Evolutionary conservation across 2,113 vertebrate species (phyloP).

Genomic region (Martes martes): DNA sequence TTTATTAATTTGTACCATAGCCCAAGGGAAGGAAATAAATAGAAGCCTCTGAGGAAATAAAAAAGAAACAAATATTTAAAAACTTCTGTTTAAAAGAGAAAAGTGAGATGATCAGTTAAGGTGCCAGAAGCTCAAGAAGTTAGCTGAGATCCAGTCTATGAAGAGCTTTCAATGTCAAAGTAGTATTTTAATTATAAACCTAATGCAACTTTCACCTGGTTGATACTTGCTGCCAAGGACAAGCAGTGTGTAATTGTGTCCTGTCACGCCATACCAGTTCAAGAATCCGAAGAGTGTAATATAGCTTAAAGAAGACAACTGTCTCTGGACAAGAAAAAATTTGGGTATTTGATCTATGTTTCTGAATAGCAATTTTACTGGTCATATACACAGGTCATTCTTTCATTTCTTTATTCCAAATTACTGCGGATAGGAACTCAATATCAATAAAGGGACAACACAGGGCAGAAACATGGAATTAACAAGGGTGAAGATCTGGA

Average conservation of each 20-base stretch:
- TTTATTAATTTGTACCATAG: not conserved
- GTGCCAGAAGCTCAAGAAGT: slow-evolving; percentile 30
- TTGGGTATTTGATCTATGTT: not conserved
- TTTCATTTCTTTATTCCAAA: not conserved
- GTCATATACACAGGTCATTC: not conserved
- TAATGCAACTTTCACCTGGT: slow-evolving; percentile 34
- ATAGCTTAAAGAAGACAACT: not conserved
- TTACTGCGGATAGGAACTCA: not conserved
- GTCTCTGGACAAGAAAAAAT: not conserved
- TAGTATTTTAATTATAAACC: slow-evolving; percentile 52
- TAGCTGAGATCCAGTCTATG: slow-evolving; percentile 47
- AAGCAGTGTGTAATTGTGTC: not conserved
- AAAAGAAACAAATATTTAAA: not conserved
- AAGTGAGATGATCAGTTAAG: slow-evolving; percentile 40
- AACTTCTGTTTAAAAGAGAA: slow-evolving; percentile 49
- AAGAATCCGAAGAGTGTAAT: not conserved
- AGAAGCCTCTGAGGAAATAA: not conserved
- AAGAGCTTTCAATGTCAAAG: slow-evolving; percentile 65
- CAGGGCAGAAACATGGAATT: not conserved
- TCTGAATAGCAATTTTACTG: slow-evolving; percentile 25
- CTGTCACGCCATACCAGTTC: not conserved
- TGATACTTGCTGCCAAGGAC: not conserved
- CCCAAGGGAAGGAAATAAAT: not conserved
- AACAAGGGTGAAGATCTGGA: not conserved
- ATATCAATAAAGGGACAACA: not conserved